Evolutionary conservation across 2,888 invertebrate species (phyloP), one percentile per base, ranked within the genome.

Genomic region (Agrotis clavis): DNA sequence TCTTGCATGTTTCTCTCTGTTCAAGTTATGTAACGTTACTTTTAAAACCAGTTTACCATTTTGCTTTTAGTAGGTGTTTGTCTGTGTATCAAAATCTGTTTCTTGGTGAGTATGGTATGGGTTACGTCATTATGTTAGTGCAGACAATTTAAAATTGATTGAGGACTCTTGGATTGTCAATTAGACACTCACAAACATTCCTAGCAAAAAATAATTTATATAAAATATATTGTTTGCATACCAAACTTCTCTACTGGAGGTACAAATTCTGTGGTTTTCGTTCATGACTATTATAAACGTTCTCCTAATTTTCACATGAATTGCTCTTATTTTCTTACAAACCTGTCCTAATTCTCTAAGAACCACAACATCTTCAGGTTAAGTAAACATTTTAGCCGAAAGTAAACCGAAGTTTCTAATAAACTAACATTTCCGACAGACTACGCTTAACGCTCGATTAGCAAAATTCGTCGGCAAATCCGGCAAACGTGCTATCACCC

Each of bases 391-490:
- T 50, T 65, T 61, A 74, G 53, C 18, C 57, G 4, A 61, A 72
- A 71, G 59, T 73, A 70, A 77, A 74, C 56, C 74, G 59, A 67
- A 71, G 77, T 75, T 81, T 75, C 77, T 80, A 85, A 81, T 90
- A 87, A 84, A 86, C 77, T 77, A 82, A 61, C 82, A 84, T 86
- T 81, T 79, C 74, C 85, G 53, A 82, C 75, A 85, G 79, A 85
- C 81, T 90, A 91, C 92, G 92, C 90, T 91, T 90, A 88, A 92
- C 91, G 89, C 90, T 90, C 79, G 87, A 89, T 84, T 90, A 87
- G 81, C 88, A 83, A 92, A 92, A 87, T 89, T 90, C 88, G 85
- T 88, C 87, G 78, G 86, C 82, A 90, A 92, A 92, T 91, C 89
- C 89, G 78, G 75, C 82, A 85, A 87, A 91, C 93, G 93, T 93